Percentiles rank a stretch among this genome's conserved stretches.
Evolutionary conservation across 2,113 vertebrate species (phyloP).

Genomic region (Crotalus tigris): DNA sequence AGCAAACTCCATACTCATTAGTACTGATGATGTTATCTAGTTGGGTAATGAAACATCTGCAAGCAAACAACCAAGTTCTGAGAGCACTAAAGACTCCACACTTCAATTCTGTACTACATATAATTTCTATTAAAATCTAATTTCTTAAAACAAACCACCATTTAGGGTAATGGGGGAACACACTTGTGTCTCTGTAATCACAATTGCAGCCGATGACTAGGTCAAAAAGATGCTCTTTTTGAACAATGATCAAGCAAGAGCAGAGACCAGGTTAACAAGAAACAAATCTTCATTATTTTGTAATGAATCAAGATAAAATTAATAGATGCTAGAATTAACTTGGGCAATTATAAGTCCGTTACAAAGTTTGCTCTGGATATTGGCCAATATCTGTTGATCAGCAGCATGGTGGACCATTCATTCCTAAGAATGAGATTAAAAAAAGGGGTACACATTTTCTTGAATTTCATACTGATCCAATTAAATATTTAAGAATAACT

Average conservation of each 20-base stretch:
- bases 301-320: background rate
- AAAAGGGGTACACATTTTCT: background rate
- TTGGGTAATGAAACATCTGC: background rate
- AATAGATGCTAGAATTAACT: background rate
- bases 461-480: background rate
- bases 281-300: background rate
- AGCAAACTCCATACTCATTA: background rate
- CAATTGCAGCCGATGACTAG: background rate
- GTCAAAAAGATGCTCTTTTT: background rate
- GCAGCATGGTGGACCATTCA: background rate
- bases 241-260: background rate
- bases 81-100: background rate
- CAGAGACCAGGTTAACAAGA: background rate
- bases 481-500: background rate
- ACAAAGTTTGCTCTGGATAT: background rate
- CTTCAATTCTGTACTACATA: background rate
- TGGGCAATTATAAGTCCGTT: background rate
- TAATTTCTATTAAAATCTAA: background rate
- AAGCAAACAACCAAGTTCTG: background rate
- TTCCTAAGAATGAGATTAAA: background rate
- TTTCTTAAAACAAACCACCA: background rate
- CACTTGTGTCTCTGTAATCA: background rate
- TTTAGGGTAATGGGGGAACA: background rate
- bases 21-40: background rate
- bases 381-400: background rate